Percentiles rank a stretch among this genome's conserved stretches.
Conservation (phyloP, 2,113 vertebrate species). For the Prochilodus magdalenae region DNA sequence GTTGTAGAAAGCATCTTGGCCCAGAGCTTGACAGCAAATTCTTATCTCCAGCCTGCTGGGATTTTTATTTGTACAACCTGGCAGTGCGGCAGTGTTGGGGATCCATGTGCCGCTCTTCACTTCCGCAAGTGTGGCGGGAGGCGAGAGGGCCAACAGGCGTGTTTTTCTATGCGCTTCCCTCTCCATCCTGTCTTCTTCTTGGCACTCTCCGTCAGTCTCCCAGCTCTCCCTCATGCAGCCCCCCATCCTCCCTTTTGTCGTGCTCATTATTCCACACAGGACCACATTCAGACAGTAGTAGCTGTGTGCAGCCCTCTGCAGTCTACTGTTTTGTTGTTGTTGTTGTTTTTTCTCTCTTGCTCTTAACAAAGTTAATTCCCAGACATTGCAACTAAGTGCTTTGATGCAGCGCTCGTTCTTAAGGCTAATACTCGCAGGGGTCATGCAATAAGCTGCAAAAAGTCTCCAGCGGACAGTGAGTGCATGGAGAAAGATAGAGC, state of each 20-base stretch:
- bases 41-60: conserved; percentile 57
- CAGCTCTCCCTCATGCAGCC: conserved; percentile 28
- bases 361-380: conserved; percentile 46
- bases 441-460: conserved; percentile 21
- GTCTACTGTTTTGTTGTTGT: background rate
- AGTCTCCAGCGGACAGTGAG: conserved; percentile 32
- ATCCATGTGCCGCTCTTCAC: conserved; percentile 39
- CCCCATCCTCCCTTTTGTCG: background rate
- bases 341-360: background rate
- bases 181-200: conserved; percentile 33
- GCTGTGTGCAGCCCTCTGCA: conserved; percentile 12
- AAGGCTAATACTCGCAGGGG: conserved; percentile 27
- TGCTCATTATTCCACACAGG: conserved; percentile 36
- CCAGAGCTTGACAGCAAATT: conserved; percentile 59
- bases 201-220: conserved; percentile 28
- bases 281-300: conserved; percentile 6
- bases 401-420: conserved; percentile 28
- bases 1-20: conserved; percentile 60
- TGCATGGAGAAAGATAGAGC: conserved; percentile 38
- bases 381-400: conserved; percentile 47
- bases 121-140: conserved; percentile 27
- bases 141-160: conserved; percentile 11
- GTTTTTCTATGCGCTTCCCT: conserved; percentile 16
- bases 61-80: conserved; percentile 52
- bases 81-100: conserved; percentile 43